Conservation (phyloP, 2,113 vertebrate species). For the Oncorhynchus nerka region DNA sequence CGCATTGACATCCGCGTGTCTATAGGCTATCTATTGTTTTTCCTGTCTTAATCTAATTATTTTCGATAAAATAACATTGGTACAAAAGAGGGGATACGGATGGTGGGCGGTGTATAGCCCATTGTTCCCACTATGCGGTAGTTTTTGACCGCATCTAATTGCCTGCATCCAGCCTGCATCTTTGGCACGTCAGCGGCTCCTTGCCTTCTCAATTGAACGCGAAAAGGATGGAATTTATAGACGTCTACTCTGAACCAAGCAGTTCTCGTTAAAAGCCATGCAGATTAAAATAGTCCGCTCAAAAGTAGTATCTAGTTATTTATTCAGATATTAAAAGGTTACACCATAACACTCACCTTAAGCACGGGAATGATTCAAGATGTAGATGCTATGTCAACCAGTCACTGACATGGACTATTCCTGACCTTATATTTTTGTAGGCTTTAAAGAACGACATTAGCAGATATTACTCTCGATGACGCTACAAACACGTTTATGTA, state of each 20-base stretch:
- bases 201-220: not conserved
- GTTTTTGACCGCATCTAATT: not conserved
- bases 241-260: not conserved
- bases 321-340: not conserved
- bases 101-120: not conserved
- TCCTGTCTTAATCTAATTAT: not conserved
- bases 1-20: not conserved
- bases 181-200: not conserved
- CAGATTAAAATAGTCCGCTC: not conserved
- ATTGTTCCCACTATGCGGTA: not conserved
- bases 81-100: not conserved
- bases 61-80: not conserved
- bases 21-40: not conserved
- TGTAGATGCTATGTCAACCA: constrained; percentile 3
- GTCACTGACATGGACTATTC: not conserved
- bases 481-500: not conserved
- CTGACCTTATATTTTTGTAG: not conserved
- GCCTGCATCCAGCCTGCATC: not conserved
- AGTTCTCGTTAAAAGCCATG: not conserved
- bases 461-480: not conserved
- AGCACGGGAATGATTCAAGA: not conserved
- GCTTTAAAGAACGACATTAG: not conserved
- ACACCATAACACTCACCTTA: not conserved
- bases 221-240: not conserved
- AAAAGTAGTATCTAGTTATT: not conserved